A percentile compares a stretch with the other conserved stretches of the same genome.
These are phyloP conservation scores for Sus scrofa DNA, from an alignment of 2,113 vertebrate genomes.

Conservation along the genomic window T2T-Sscrofa CM000819.6:60075001-60075500, in stretches of 20 bases:
- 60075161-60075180: not conserved
- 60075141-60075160: not conserved
- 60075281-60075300: not conserved
- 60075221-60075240: not conserved
- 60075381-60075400: not conserved
- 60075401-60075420: not conserved
- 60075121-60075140: not conserved
- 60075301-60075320: not conserved
- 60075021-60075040: not conserved
- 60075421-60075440: not conserved
- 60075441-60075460: not conserved
- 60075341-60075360: not conserved
- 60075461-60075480: not conserved
- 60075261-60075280: not conserved
- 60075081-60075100: not conserved
- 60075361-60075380: not conserved
- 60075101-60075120: not conserved
- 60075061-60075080: no score
- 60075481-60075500: not conserved
- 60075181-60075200: not conserved
- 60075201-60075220: not conserved
- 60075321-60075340: not conserved
- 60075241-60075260: fast-evolving
- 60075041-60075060: not conserved
- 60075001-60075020: not conserved